Conservation (phyloP, 2,113 vertebrate species). For the Hippocampus comes region DNA sequence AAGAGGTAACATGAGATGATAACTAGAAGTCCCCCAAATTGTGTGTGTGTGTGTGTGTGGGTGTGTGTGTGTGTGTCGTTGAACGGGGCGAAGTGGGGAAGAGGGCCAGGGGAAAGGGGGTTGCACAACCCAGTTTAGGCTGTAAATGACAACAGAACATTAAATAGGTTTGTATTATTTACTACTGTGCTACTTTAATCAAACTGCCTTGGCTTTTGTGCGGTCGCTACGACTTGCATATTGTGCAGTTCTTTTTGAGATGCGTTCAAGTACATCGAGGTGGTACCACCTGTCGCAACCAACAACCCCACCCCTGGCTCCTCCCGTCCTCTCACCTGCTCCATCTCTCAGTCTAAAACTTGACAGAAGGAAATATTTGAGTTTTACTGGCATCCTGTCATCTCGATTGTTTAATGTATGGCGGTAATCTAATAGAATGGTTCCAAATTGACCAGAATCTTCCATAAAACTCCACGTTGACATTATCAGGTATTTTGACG, state of each 20-base stretch:
- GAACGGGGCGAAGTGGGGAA: neutral
- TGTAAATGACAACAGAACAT: slow-evolving; percentile 16
- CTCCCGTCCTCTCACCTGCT: slow-evolving; percentile 23
- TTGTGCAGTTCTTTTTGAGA: slow-evolving; percentile 1
- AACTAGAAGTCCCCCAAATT: slow-evolving; percentile 66
- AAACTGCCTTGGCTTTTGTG: slow-evolving; percentile 3
- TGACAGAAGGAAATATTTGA: too few species aligned
- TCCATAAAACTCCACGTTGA: neutral
- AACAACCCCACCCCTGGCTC: slow-evolving; percentile 23
- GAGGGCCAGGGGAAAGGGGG: neutral
- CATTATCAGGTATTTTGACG: neutral
- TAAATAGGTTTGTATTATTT: slow-evolving; percentile 27
- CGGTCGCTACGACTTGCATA: neutral
- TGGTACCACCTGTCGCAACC: neutral
- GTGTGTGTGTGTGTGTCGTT: slow-evolving; percentile 19
- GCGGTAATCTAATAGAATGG: neutral
- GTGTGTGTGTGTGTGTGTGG: slow-evolving; percentile 3
- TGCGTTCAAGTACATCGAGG: neutral
- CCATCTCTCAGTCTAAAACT: neutral
- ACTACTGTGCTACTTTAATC: neutral
- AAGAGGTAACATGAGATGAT: slow-evolving; percentile 74
- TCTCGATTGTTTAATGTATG: too few species aligned
- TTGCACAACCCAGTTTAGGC: slow-evolving; percentile 22
- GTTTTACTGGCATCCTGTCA: too few species aligned
- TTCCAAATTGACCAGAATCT: neutral